Evolutionary conservation across 1,140 invertebrate species (phyloP).

Genomic region (Acyrthosiphon pisum): DNA sequence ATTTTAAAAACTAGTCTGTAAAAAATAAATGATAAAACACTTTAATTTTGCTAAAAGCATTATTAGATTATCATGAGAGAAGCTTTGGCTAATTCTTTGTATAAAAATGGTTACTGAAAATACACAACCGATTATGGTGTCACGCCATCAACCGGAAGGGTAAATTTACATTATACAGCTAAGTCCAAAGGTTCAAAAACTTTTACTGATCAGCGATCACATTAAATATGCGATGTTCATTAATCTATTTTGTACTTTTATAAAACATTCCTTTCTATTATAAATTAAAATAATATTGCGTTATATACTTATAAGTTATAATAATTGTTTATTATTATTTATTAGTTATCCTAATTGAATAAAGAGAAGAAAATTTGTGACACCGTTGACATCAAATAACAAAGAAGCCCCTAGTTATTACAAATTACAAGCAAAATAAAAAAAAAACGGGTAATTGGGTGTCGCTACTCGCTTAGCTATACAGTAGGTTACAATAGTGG

Average conservation of each 20-base stretch:
- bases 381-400: neutral
- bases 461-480: too few species aligned
- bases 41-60: conserved; percentile 26
- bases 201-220: neutral
- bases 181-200: neutral
- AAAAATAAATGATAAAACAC: conserved; percentile 19
- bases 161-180: neutral
- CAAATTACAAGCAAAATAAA: neutral
- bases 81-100: neutral
- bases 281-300: neutral
- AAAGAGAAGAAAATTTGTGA: neutral
- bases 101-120: neutral
- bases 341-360: neutral
- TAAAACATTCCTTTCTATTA: neutral
- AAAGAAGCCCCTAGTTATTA: neutral
- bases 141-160: neutral
- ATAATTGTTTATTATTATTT: neutral
- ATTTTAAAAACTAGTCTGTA: neutral
- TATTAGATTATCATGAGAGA: conserved; percentile 16
- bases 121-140: conserved; percentile 12
- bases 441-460: neutral
- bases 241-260: neutral
- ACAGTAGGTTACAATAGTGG: too few species aligned
- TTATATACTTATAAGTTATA: too few species aligned
- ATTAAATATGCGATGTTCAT: neutral